Base-by-base conservation (phyloP, 2,888 invertebrate genomes). In the Mactromeris polynyma region DNA sequence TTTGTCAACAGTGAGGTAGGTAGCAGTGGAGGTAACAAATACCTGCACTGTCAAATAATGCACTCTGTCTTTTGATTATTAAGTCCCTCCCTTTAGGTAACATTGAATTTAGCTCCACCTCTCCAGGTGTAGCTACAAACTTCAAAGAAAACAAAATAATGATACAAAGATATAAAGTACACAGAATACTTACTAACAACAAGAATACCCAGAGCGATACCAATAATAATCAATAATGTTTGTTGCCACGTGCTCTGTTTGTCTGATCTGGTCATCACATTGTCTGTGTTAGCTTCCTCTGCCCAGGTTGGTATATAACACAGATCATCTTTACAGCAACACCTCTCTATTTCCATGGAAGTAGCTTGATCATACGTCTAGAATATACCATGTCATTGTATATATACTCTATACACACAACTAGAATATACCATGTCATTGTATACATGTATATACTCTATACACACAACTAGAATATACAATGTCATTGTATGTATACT, bases 221-320 rank as follows among this genome's bases (percentile, higher is more conserved):
- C 90, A 77, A 91, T 90, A 21, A 86, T 87, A 40, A 91, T 91
- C 0, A 91, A 78, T 38, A 91, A 81, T 26, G 91, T 90, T 81
- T 83, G 86, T 81, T 91, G 91, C 87, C 88, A 87, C 17, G 40
- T 42, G 58, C 54, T 87, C n/a, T 82, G 58, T 33, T 33, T 73
- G 17, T 73, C 26, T 73, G 36, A 26, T 73, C 36, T 33, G 17
- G 73, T 33, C 6, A 38, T 26, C 11, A 31, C 36, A 17, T 69
- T n/a, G 19, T 79, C 77, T 14, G 83, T 40, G 7, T 46, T 83
- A 19, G 77, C 21, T 26, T 77, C 87, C 26, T 89, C 78, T 0
- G 80, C 54, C 89, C 89, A 91, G 7, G 73, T 51, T 31, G 93
- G 93, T n/a, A 80, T 80, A 81, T 89, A 89, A 89, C 93, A 93